phyloP scores from a whole-genome alignment of 64 coral and sea anemone species.

The Montipora capricornis region DNA sequence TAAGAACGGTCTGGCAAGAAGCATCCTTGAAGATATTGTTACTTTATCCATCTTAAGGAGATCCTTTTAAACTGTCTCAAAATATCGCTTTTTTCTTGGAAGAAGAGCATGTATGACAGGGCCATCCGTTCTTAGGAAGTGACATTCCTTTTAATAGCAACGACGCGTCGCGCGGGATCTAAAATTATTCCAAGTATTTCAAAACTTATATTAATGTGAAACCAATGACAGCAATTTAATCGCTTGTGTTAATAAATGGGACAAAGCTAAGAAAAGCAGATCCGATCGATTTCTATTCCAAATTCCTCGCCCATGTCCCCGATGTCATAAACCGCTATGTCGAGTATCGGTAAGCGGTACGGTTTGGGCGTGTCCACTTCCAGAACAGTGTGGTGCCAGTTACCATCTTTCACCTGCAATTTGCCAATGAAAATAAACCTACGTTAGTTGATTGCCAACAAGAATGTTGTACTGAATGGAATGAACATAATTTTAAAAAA shows the following conservation, averaged over 20 bases:
- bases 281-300: constrained; percentile 33
- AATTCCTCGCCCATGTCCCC: constrained; percentile 37
- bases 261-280: constrained; percentile 24
- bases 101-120: no score
- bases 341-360: constrained; percentile 27
- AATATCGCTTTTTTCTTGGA: neutral
- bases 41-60: neutral
- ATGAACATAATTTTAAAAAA: no score
- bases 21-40: no score
- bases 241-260: neutral
- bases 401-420: constrained; percentile 33
- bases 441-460: no score
- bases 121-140: no score
- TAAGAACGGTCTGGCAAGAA: no score
- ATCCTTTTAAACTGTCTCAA: neutral
- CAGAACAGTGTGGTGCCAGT: constrained; percentile 16
- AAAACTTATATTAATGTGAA: neutral
- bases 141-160: no score
- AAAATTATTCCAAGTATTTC: no score
- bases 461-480: no score
- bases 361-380: constrained; percentile 50
- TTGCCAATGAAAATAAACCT: neutral
- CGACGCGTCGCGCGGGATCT: no score
- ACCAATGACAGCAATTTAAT: neutral
- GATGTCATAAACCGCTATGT: constrained; percentile 37